phyloP scores from a whole-genome alignment of 2,797 vertebrate species.

The Ctenopoma multispine region DNA sequence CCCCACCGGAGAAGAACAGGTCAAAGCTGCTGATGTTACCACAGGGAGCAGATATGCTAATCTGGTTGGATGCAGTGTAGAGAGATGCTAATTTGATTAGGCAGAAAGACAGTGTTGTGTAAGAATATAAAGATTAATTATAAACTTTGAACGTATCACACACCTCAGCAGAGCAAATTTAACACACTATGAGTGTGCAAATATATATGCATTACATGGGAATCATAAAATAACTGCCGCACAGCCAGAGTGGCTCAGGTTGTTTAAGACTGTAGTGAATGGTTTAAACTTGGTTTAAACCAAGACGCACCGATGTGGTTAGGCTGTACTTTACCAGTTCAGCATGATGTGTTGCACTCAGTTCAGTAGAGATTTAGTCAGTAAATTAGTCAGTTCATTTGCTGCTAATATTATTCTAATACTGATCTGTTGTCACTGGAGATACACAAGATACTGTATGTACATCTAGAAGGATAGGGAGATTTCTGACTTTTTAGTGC shows the following conservation, averaged over 20 bases:
- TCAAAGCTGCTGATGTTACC: constrained; percentile 70
- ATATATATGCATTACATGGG: constrained; percentile 13
- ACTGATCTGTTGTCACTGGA: no score
- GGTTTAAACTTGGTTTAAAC: constrained; percentile 12
- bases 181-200: constrained; percentile 27
- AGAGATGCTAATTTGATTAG: constrained; percentile 70
- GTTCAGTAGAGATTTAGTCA: background rate
- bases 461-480: no score
- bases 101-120: constrained; percentile 59
- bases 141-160: constrained; percentile 51
- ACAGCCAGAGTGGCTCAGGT: constrained; percentile 36
- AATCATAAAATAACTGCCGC: constrained; percentile 28
- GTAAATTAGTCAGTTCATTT: background rate
- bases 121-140: constrained; percentile 59
- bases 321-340: background rate
- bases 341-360: background rate
- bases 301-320: background rate
- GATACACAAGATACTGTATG: no score
- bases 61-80: constrained; percentile 65
- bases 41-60: constrained; percentile 59
- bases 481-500: no score
- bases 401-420: background rate
- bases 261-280: background rate
- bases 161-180: constrained; percentile 41
- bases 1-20: constrained; percentile 57